These are phyloP conservation scores for Bradypodion pumilum DNA, from an alignment of 2,797 vertebrate species.

Conservation along the genomic window DNA sequence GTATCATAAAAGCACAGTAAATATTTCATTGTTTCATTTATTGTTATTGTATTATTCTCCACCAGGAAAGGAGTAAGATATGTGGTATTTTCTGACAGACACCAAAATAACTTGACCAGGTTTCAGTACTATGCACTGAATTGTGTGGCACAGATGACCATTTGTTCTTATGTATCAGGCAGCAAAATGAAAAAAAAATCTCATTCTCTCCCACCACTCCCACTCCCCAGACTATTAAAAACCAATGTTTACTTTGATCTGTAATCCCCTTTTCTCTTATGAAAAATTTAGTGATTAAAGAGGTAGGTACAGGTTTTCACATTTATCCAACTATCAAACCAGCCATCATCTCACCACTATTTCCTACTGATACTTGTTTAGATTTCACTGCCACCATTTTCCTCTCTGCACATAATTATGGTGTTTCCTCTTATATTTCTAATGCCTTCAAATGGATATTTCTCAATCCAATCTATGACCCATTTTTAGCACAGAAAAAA, in stretches of 20 bases:
- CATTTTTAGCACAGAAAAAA: neutral
- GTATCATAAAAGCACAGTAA: no score
- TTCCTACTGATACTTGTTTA: neutral
- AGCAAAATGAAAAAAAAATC: neutral
- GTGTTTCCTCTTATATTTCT: neutral
- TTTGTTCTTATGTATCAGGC: neutral
- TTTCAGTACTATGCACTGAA: neutral
- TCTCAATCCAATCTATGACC: neutral
- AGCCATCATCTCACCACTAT: neutral
- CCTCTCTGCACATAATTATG: neutral
- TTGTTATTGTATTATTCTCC: neutral
- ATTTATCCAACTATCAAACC: neutral
- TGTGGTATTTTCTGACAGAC: neutral
- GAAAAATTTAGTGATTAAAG: neutral
- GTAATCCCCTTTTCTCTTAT: neutral
- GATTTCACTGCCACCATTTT: neutral
- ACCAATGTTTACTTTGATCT: neutral
- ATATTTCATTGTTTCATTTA: neutral
- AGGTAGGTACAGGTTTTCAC: neutral
- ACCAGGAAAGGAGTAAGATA: neutral
- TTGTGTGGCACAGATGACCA: neutral
- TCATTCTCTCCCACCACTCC: no score
- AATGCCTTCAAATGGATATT: neutral
- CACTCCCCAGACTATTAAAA: neutral
- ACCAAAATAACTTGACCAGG: neutral